These are phyloP conservation scores for Apoda limacodes DNA, from an alignment of 2,888 invertebrate species.

Conservation along the genomic window DNA sequence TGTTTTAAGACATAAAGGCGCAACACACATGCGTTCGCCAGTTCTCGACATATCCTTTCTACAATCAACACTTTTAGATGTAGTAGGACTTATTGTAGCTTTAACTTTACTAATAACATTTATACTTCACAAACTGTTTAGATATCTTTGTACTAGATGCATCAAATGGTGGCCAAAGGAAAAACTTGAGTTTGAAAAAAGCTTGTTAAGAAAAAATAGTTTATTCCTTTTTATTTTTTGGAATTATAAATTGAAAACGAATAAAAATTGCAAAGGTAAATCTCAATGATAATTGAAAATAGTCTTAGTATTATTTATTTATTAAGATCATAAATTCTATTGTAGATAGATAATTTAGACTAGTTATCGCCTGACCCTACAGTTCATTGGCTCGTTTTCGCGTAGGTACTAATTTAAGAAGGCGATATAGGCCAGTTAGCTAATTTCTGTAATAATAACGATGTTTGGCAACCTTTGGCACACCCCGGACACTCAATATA, in stretches of 20 bases:
- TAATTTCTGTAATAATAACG: too few species aligned
- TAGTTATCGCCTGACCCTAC: too few species aligned
- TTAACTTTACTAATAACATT: conserved; percentile 35
- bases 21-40: conserved; percentile 58
- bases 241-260: conserved; percentile 51
- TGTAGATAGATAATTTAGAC: too few species aligned
- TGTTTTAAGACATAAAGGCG: conserved; percentile 69
- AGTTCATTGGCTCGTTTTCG: too few species aligned
- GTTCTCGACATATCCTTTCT: conserved; percentile 54
- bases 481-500: too few species aligned
- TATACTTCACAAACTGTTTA: conserved; percentile 46
- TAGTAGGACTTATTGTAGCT: conserved; percentile 40
- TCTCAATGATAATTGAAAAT: too few species aligned
- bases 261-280: too few species aligned
- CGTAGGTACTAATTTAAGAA: too few species aligned
- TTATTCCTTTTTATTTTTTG: conserved; percentile 47
- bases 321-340: too few species aligned
- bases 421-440: too few species aligned
- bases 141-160: conserved; percentile 51
- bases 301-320: too few species aligned
- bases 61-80: conserved; percentile 57
- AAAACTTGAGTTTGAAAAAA: conserved; percentile 43
- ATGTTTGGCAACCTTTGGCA: too few species aligned
- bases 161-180: conserved; percentile 55
- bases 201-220: conserved; percentile 43